These are phyloP conservation scores for Euleptes europaea DNA, from an alignment of 2,113 vertebrate genomes.

Conservation along the genomic window DNA sequence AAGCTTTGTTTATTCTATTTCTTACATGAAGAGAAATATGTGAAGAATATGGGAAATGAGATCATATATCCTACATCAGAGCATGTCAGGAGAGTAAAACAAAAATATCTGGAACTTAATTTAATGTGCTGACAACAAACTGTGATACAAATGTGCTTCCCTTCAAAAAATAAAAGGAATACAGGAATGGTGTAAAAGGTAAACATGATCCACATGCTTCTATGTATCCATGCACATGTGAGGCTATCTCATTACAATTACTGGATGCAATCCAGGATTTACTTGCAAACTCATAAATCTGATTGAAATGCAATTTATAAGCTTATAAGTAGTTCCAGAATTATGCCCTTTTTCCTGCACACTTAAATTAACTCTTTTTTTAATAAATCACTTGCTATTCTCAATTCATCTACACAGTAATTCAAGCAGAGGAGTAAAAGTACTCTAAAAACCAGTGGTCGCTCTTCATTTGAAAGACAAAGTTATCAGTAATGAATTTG, in stretches of 20 bases:
- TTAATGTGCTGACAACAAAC: not conserved
- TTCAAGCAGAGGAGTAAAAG: not conserved
- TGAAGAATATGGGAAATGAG: not conserved
- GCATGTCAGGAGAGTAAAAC: not conserved
- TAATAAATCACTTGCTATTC: not conserved
- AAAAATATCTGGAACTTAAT: not conserved
- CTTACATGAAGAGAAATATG: constrained; percentile 5
- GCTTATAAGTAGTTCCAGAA: not conserved
- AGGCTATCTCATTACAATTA: not conserved
- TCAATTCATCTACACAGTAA: not conserved
- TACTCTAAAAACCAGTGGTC: not conserved
- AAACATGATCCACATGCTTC: not conserved
- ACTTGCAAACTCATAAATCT: not conserved
- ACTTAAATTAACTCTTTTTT: not conserved
- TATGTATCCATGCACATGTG: not conserved
- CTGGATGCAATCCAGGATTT: not conserved
- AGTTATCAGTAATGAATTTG: not conserved
- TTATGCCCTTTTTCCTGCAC: not conserved
- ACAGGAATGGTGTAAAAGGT: not conserved
- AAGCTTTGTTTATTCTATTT: not conserved
- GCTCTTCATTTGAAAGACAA: not conserved
- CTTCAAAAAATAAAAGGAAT: not conserved
- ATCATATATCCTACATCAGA: rapidly evolving
- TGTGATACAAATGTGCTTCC: rapidly evolving
- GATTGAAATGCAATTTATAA: not conserved